Base-by-base conservation (phyloP, 2,888 invertebrate species). In the Nymphalis urticae region DNA sequence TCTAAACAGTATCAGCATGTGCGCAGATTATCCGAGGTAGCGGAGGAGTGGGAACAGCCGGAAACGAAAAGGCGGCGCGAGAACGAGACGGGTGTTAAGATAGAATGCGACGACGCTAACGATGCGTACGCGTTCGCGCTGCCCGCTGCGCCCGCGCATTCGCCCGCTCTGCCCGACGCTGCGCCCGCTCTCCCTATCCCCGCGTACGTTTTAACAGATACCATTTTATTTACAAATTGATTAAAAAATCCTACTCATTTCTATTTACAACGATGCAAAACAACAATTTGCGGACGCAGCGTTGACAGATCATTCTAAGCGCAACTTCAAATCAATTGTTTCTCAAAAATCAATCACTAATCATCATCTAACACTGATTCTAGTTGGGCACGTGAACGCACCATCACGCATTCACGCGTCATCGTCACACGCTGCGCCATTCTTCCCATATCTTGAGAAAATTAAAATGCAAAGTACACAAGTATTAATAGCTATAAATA, bases 51-150 rank as follows among this genome's bases (percentile, higher is more conserved):
- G 86, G 93, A 93, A 76, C 86, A 87, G 82, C 90, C 81, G 78
- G 92, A 83, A 80, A 78, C 78, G 87, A 93, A 93, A 81, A 81
- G 92, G 73, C 94, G 94, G 79, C 92, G 94, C 59, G 92, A 94
- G 79, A 93, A 93, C 80, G 94, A 94, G 83, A 88, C 94, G 85
- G 95, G 94, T 77, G 94, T 96, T 77, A 96, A 96, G 88, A 85
- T 95, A 79, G 96, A 96, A 87, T 94, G 95, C 80, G 96, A 96
- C 82, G 94, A 95, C 80, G 94, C 95, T 59, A 95, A 94, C 81
- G 95, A 95, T 79, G 94, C 95, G 83, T 96, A 95, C 86, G 91
- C 94, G 75, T 96, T 95, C 85, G 93, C 94, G 47, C 93, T 94
- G 77, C 94, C 94, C 77, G 87, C 90, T 61, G 84, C 84, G 69